Base-by-base conservation (phyloP, 2,888 invertebrate genomes). In the Capitulum mitella region DNA sequence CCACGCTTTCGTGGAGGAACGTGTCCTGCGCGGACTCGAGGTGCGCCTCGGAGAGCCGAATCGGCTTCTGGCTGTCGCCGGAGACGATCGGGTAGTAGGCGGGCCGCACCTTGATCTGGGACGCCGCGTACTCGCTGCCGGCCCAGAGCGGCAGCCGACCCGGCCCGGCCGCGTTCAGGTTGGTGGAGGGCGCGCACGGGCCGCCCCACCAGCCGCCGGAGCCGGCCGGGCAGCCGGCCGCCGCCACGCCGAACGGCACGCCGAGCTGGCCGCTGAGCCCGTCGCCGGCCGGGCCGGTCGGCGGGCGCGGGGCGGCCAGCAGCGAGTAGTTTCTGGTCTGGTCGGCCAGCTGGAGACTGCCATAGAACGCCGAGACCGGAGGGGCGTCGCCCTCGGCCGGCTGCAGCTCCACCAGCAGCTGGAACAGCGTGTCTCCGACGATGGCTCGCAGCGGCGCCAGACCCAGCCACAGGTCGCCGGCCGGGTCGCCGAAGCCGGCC, bases 41-140 rank as follows among this genome's bases (percentile, higher is more conserved):
- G n/a, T n/a, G n/a, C n/a, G n/a, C n/a, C n/a, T n/a, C n/a, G n/a
- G 12, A 19, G 81, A 83, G 29, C 22, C 64, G 16, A 26, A 6
- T 37, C 3, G n/a, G n/a, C n/a, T n/a, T n/a, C n/a, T n/a, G n/a
- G n/a, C n/a, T n/a, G n/a, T n/a, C n/a, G n/a, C n/a, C n/a, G n/a
- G n/a, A n/a, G n/a, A 43, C 43, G 6, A 43, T 26, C 51, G 51
- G 51, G 51, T 51, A 51, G 51, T 16, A 51, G 8, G 51, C 51
- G 19, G 16, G 51, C 5, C 51, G 51, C 22, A 51, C 22, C 51
- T 22, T 51, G 22, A 51, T 51, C 51, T 6, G 51, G 19, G 51
- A 51, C 14, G 16, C 5, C 19, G 16, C 5, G 51, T 19, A 51
- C 22, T 16, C 22, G 51, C 22, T 5, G 22, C 51, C 51, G 5